phyloP scores from a whole-genome alignment of 1,140 invertebrate species.

The Aphis craccivora region DNA sequence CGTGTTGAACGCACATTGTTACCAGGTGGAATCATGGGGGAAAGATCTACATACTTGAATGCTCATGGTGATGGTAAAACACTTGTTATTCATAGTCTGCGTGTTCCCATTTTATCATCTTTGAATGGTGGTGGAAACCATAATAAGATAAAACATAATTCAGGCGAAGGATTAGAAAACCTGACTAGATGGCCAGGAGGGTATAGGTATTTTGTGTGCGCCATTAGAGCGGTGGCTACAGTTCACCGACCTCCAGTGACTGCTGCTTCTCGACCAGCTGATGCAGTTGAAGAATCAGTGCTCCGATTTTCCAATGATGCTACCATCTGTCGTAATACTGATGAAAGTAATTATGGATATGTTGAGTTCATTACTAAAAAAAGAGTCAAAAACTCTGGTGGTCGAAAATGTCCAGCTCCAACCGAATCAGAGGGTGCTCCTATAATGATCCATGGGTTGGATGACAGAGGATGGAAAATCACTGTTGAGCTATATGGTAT shows the following conservation, averaged over 20 bases:
- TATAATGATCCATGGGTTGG: neutral
- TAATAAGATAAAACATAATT: neutral
- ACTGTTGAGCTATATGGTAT: slow-evolving; percentile 23
- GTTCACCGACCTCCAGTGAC: neutral
- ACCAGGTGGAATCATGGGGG: neutral
- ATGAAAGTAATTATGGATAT: slow-evolving; percentile 9
- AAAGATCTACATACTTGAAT: neutral
- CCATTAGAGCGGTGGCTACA: neutral
- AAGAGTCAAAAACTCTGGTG: neutral
- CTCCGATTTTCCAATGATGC: neutral
- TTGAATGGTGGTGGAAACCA: neutral
- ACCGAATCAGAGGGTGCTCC: neutral
- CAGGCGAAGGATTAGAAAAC: slow-evolving; percentile 13
- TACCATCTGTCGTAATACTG: too few relatives aligned
- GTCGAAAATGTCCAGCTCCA: neutral
- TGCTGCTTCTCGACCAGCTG: neutral
- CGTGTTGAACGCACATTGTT: slow-evolving; percentile 10
- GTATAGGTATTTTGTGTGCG: slow-evolving; percentile 46
- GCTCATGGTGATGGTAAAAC: neutral
- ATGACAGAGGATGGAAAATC: slow-evolving; percentile 31
- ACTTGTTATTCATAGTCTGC: slow-evolving; percentile 19
- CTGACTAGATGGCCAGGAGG: slow-evolving; percentile 4
- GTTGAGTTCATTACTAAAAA: slow-evolving; percentile 40
- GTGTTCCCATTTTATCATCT: slow-evolving; percentile 20
- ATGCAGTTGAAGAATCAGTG: slow-evolving; percentile 21